A percentile compares a stretch with the other conserved stretches of the same genome.
phyloP scores from a whole-genome alignment of 23 tunicate genomes.

The Phallusia fumigata region DNA sequence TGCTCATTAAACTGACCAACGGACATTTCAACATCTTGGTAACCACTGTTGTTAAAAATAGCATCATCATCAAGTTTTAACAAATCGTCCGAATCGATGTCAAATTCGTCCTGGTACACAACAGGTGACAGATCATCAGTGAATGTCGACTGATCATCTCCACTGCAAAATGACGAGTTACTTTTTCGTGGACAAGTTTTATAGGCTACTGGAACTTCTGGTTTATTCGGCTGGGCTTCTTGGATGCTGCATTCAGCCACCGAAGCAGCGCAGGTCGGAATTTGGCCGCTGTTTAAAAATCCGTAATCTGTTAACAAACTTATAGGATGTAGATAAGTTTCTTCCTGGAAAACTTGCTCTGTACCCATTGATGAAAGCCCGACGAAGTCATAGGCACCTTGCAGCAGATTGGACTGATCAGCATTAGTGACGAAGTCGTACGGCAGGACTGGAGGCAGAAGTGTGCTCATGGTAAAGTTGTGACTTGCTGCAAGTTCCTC shows the following conservation, averaged over 20 bases:
- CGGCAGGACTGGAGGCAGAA: neutral
- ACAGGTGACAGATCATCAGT: too few relatives aligned
- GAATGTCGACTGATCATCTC: neutral
- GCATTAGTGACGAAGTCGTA: neutral
- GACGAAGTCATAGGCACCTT: neutral
- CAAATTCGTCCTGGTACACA: constrained; percentile 6
- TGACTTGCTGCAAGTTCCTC: neutral
- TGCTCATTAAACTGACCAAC: too few relatives aligned
- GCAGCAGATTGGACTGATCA: neutral
- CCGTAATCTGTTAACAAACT: neutral
- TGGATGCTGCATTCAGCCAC: neutral
- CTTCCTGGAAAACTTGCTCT: neutral
- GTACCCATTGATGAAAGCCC: neutral
- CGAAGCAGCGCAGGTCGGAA: neutral
- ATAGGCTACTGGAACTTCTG: neutral
- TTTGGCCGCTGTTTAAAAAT: neutral
- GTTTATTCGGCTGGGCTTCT: neutral
- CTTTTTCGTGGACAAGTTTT: neutral
- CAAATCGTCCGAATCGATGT: constrained; percentile 26
- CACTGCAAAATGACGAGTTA: neutral
- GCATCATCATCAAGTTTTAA: constrained; percentile 18
- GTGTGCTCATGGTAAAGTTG: constrained; percentile 1
- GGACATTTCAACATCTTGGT: neutral
- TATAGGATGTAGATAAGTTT: neutral
- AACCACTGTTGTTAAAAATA: neutral